A percentile compares a stretch with the other conserved stretches of the same genome.
These are phyloP conservation scores for Drosophila helvetica DNA, from an alignment of 2,888 invertebrate genomes.

Conservation along the genomic window DNA sequence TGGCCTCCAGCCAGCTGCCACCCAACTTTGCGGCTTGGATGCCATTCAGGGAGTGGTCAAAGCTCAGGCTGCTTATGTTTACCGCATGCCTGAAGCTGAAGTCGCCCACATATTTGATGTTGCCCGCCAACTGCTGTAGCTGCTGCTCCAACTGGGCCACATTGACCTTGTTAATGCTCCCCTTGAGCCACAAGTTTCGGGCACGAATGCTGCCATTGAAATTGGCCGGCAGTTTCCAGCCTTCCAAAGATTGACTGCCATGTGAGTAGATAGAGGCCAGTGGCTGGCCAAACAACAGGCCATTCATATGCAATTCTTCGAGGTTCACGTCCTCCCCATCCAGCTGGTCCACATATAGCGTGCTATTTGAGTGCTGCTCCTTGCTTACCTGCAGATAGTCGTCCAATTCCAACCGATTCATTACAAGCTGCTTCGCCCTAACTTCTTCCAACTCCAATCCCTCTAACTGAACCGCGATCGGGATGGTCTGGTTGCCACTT, in stretches of 20 bases:
- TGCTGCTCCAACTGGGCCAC: slow-evolving; percentile 72
- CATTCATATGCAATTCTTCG: slow-evolving; percentile 69
- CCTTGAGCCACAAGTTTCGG: slow-evolving; percentile 81
- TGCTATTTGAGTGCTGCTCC: slow-evolving; percentile 63
- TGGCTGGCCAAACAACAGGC: slow-evolving; percentile 62
- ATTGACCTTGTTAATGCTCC: slow-evolving; percentile 68
- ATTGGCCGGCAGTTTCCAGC: slow-evolving; percentile 59
- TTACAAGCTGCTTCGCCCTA: slow-evolving; percentile 33
- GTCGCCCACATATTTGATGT: slow-evolving; percentile 80
- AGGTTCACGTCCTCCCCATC: slow-evolving; percentile 45
- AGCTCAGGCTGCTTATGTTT: slow-evolving; percentile 82
- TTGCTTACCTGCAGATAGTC: slow-evolving; percentile 62
- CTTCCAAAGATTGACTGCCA: slow-evolving; percentile 49
- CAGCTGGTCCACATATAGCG: slow-evolving; percentile 62
- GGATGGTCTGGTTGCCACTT: slow-evolving; percentile 84
- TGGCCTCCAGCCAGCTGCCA: slow-evolving; percentile 82
- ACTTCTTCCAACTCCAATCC: slow-evolving; percentile 70
- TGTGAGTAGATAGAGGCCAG: slow-evolving; percentile 60
- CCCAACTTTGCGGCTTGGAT: slow-evolving; percentile 83
- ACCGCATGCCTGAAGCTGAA: slow-evolving; percentile 76
- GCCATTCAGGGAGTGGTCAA: slow-evolving; percentile 83
- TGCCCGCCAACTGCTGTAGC: slow-evolving; percentile 72
- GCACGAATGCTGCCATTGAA: slow-evolving; percentile 79
- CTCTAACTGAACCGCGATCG: slow-evolving; percentile 83
- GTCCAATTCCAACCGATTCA: slow-evolving; percentile 43